Evolutionary conservation across 1,140 invertebrate genomes (phyloP), one percentile per base, ranked within the genome.

Genomic region (Zaprionus ornatus): DNA sequence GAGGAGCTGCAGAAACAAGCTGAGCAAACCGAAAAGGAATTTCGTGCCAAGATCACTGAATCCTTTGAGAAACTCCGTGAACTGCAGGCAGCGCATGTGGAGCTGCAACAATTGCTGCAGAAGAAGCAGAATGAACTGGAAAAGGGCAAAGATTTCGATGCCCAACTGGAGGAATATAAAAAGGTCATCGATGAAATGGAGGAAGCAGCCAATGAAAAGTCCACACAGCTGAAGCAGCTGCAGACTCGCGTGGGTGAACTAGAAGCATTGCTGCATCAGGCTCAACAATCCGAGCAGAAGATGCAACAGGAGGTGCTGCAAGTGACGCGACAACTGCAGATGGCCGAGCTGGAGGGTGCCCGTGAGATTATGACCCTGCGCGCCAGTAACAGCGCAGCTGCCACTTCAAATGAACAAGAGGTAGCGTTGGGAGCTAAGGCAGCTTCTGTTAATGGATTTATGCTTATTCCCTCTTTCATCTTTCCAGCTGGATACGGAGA

Each of bases 181-280:
- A 86, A 86, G 29, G 80, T 91, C 35, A 81, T 92, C 21, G 90
- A 92, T 60, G 91, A 92, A 70, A 91, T 92, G 90, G 91, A 91
- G 48, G 86, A 91, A 0, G 32, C 75, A 5, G 48, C 74, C 9
- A 72, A 56, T 4, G 66, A 40, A 0, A 91, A 85, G 48, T 50
- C 72, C 1, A 25, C 17, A 15, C 57, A 73, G 35, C 37, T 91
- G 27, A 45, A 81, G 29, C 73, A 79, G 37, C 61, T 82, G 0
- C 74, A 91, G n/a, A 25, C 3, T 0, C 65, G 82, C 37, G 32
- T 90, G 9, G n/a, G 3, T 2, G 76, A 90, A 17, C 70, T 91
- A 17, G 83, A 91, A 37, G 12, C 63, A 6, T 70, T 59, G 2
- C 74, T 83, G 3, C 64, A 66, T 2, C 57, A 74, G 9, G 68